Evolutionary conservation across 2,113 vertebrate genomes (phyloP), one percentile per base, ranked within the genome.

Genomic region (Protomyctophum bolini): DNA sequence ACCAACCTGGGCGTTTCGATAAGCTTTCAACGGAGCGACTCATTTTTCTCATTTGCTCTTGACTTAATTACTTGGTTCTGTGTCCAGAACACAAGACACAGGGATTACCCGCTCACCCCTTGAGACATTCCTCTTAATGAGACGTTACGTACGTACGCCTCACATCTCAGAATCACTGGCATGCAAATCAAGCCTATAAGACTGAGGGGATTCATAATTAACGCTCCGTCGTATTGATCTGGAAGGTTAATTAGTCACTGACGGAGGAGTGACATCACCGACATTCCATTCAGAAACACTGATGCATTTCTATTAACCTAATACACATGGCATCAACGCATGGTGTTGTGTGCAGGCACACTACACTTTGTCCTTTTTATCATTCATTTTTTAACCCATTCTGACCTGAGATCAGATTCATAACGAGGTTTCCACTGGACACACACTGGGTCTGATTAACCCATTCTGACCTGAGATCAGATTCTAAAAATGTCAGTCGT

Each of bases 61-160:
- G 64, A 41, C 72, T 70, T 92, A 90, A 91, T 93, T 91, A 82
- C 77, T 68, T 68, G 68, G 66, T 72, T 50, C 48, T 74, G 61
- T 63, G 81, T 51, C 75, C 70, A 28, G 60, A 70, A 77, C 63
- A 79, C 85, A 82, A 75, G 86, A 79, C 76, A 69, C 76, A 58
- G 55, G 81, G 75, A 84, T 90, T 86, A 86, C 76, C 86, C 83
- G 77, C 61, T 84, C 77, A 91, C 87, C 88, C 63, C 59, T 4
- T 48, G 72, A 82, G 74, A 74, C 77, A 76, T 77, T 71, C 78
- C 71, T 81, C 66, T 65, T 90, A 89, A 91, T 86, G 87, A 91
- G 83, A 80, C 83, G 60, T 71, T 82, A 80, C 83, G 60, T 71
- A 21, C 21, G 70, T n/a, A n/a, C n/a, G 54, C 64, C 66, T 69